Evolutionary conservation across 2,113 vertebrate species (phyloP).

Genomic region (Benitochromis conjunctus): DNA sequence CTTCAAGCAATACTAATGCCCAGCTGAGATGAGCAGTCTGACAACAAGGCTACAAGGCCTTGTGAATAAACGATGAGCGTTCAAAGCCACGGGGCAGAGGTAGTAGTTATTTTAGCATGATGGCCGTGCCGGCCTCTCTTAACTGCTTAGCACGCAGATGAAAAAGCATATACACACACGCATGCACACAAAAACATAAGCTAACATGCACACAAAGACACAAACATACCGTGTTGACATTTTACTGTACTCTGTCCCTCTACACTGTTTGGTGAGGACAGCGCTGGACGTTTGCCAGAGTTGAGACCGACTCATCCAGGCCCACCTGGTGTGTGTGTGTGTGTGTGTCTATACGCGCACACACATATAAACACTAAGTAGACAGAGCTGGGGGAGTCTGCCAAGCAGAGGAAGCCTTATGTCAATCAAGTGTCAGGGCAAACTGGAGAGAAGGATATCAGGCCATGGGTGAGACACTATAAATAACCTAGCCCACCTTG

Average conservation of each 20-base stretch:
- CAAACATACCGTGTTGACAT: not conserved
- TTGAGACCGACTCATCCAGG: not conserved
- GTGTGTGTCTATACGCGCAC: not conserved
- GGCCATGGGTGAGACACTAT: slow-evolving; percentile 42
- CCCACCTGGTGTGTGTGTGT: not conserved
- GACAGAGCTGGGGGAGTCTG: slow-evolving; percentile 43
- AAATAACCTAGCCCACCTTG: slow-evolving; percentile 55
- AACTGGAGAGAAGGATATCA: slow-evolving; percentile 30
- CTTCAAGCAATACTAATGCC: slow-evolving; percentile 50
- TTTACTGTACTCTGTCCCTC: slow-evolving; percentile 10
- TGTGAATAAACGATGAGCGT: slow-evolving; percentile 50
- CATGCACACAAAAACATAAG: not conserved
- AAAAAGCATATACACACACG: not conserved
- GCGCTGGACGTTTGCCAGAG: slow-evolving; percentile 2
- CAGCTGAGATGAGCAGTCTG: slow-evolving; percentile 46
- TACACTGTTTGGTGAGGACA: not conserved
- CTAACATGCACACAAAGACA: not conserved
- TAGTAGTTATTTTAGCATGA: slow-evolving; percentile 18
- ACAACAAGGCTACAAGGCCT: slow-evolving; percentile 41
- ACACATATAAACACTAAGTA: not conserved
- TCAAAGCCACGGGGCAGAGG: slow-evolving; percentile 16
- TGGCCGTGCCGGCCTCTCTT: not conserved
- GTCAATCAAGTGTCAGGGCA: slow-evolving; percentile 64
- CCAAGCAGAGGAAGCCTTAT: slow-evolving; percentile 38
- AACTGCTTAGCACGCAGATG: not conserved